A percentile compares a stretch with the other conserved stretches of the same genome.
These are phyloP conservation scores for Eilema sororculum DNA, from an alignment of 2,888 invertebrate species.

Conservation along the genomic window DNA sequence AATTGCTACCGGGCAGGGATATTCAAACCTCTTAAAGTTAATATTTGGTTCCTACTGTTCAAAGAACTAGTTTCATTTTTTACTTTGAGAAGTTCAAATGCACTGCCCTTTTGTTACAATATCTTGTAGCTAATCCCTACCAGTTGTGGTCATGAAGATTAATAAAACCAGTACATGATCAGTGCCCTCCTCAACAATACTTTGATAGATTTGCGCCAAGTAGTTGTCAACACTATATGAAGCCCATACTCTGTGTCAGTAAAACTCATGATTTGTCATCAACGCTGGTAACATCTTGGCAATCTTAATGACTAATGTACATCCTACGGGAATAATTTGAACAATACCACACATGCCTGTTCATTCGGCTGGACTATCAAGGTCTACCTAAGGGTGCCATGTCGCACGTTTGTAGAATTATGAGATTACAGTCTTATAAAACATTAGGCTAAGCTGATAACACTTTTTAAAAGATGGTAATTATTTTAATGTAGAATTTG, in stretches of 20 bases:
- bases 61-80: not conserved
- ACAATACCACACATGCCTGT: not conserved
- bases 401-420: constrained; percentile 1
- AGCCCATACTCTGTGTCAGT: not conserved
- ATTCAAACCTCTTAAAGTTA: too few relatives aligned
- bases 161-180: too few relatives aligned
- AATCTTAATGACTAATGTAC: not conserved
- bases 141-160: not conserved
- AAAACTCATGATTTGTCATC: constrained; percentile 2
- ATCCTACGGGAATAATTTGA: not conserved
- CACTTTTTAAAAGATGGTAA: not conserved
- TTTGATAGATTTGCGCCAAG: not conserved
- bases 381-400: constrained; percentile 10
- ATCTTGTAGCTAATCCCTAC: not conserved
- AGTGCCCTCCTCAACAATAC: not conserved
- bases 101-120: too few relatives aligned
- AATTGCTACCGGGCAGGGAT: not conserved
- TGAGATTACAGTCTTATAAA: constrained; percentile 1
- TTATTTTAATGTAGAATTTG: not conserved
- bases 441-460: not conserved
- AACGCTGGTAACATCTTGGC: not conserved
- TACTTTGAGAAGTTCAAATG: too few relatives aligned
- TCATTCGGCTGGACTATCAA: not conserved
- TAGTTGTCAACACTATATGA: not conserved
- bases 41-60: too few relatives aligned